Evolutionary conservation across 2,113 vertebrate species (phyloP), one percentile per base, ranked within the genome.

Genomic region (Macquaria australasica): DNA sequence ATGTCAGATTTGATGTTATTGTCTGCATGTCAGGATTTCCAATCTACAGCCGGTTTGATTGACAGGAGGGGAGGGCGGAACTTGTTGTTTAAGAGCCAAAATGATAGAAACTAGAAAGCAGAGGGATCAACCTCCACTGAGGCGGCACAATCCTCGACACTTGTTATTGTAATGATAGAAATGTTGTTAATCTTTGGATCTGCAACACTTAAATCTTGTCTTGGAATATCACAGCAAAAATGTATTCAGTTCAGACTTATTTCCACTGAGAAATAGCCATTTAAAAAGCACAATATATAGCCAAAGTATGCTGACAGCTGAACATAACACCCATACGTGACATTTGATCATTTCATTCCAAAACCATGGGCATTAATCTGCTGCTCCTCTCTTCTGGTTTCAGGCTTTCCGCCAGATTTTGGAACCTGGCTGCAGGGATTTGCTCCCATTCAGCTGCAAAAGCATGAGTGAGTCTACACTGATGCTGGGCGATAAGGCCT

Each of bases 1-100:
- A 91, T 88, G 92, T 92, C 90, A 93, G 76, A 88, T 91, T 78
- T 90, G 83, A 90, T 73, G 88, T 80, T 87, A 81, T 85, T 88
- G 88, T 92, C 79, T 80, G 71, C 73, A 53, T 59, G 92, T 90
- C 89, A 90, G 74, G 70, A 53, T 83, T 91, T 86, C 63, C 39
- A 66, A 84, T 88, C 83, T 79, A 23, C 55, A 68, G 83, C n/a
- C 8, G 8, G 4, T 67, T 62, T 92, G 89, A 91, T 15, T 90
- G 91, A 83, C 91, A 82, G 88, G 55, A 76, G 43, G 67, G 84
- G 76, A 34, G 75, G 63, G 68, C 4, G 0, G 41, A 76, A 55
- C 48, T 0, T 28, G 64, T 41, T 64, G 69, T 50, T 78, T 73
- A 64, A 51, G 21, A 79, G 76, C 5, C 31, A 45, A 71, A 87